Conservation (phyloP, 2,113 vertebrate species). For the Azemiops feae region DNA sequence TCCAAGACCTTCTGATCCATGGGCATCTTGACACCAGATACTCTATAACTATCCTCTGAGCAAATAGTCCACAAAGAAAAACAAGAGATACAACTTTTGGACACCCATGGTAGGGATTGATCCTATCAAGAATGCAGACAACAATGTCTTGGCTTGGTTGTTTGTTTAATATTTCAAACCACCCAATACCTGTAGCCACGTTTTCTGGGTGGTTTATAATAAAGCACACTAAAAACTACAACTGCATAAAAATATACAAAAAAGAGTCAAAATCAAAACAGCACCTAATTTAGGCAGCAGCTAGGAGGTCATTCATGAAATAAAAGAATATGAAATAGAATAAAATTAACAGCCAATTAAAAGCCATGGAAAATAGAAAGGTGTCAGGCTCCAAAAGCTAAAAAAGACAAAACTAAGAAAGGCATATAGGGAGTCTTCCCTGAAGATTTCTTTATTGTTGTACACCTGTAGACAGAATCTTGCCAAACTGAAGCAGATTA, state of each 20-base stretch:
- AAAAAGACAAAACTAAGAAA: background rate
- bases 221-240: background rate
- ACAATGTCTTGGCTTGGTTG: background rate
- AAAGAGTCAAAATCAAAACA: background rate
- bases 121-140: rapidly evolving
- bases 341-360: background rate
- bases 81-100: background rate
- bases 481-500: background rate
- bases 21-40: rapidly evolving
- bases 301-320: background rate
- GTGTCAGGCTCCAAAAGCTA: background rate
- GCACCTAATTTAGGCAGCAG: background rate
- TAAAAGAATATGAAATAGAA: background rate
- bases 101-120: background rate
- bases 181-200: background rate
- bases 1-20: slow-evolving; percentile 32
- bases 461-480: background rate
- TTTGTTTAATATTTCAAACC: background rate
- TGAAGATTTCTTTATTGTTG: background rate
- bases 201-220: background rate
- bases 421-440: background rate
- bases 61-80: background rate
- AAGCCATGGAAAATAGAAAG: background rate
- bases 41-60: background rate
- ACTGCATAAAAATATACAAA: background rate